A percentile compares a stretch with the other conserved stretches of the same genome.
Evolutionary conservation across 2,113 vertebrate genomes (phyloP).

Genomic region (Pachyramphus minor): DNA sequence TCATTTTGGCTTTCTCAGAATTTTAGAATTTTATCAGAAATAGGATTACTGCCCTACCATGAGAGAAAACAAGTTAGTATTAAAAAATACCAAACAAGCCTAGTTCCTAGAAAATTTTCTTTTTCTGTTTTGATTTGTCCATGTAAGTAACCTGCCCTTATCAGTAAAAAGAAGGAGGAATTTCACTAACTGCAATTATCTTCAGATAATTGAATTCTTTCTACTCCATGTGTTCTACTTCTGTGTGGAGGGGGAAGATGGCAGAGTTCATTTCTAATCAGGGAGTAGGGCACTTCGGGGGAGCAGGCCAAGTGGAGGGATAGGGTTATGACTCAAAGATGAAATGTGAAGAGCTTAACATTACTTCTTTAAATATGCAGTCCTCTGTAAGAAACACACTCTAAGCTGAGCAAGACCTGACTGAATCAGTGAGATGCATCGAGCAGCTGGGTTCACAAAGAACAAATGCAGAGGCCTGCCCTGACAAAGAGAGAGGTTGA

Average conservation of each 20-base stretch:
- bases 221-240: not conserved
- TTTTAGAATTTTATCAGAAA: not conserved
- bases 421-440: not conserved
- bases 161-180: not conserved
- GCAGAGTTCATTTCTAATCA: not conserved
- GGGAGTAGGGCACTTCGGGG: not conserved
- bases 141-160: not conserved
- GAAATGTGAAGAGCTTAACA: not conserved
- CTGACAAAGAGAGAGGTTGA: not conserved
- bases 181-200: not conserved
- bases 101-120: not conserved
- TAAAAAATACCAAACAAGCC: fast-evolving
- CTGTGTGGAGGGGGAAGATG: not conserved
- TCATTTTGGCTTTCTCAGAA: not conserved
- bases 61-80: not conserved
- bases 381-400: not conserved
- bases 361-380: not conserved
- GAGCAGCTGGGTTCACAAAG: not conserved
- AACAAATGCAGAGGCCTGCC: fast-evolving
- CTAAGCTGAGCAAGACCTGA: not conserved
- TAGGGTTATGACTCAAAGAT: not conserved
- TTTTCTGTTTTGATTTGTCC: not conserved
- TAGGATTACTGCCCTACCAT: not conserved
- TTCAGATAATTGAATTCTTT: not conserved
- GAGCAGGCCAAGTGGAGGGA: not conserved